These are phyloP conservation scores for Varanus komodoensis DNA, from an alignment of 2,113 vertebrate genomes.

Conservation along the genomic window DNA sequence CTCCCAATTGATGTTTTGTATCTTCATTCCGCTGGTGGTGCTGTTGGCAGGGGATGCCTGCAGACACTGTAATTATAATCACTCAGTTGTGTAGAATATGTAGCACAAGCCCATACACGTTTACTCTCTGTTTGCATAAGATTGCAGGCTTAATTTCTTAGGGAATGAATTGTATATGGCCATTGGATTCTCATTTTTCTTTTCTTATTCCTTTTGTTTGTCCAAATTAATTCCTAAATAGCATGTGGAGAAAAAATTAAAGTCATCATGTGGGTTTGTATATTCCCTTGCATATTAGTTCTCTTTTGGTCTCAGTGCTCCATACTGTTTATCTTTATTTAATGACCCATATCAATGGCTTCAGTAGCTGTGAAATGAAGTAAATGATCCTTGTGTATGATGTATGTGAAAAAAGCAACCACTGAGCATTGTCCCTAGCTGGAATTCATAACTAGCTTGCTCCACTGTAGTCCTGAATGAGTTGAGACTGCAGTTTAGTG, in stretches of 20 bases:
- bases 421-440: not conserved
- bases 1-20: too few relatives aligned
- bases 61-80: too few relatives aligned
- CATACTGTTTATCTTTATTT: slow-evolving; percentile 37
- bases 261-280: slow-evolving; percentile 23
- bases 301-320: not conserved
- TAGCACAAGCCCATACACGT: too few relatives aligned
- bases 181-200: not conserved
- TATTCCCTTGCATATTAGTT: slow-evolving; percentile 19
- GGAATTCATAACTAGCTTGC: not conserved
- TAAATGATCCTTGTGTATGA: not conserved
- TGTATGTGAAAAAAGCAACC: not conserved
- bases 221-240: slow-evolving; percentile 39
- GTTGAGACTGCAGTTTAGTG: not conserved
- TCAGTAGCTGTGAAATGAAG: not conserved
- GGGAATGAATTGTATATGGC: not conserved
- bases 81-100: too few relatives aligned
- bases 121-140: too few relatives aligned
- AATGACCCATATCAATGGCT: slow-evolving; percentile 53
- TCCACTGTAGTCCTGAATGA: not conserved
- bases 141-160: too few relatives aligned
- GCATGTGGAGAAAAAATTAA: slow-evolving; percentile 8
- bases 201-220: slow-evolving; percentile 31
- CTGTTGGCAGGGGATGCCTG: too few relatives aligned
- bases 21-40: too few relatives aligned